phyloP scores from a whole-genome alignment of 2,797 vertebrate species.

The Leptodactylus fallax region DNA sequence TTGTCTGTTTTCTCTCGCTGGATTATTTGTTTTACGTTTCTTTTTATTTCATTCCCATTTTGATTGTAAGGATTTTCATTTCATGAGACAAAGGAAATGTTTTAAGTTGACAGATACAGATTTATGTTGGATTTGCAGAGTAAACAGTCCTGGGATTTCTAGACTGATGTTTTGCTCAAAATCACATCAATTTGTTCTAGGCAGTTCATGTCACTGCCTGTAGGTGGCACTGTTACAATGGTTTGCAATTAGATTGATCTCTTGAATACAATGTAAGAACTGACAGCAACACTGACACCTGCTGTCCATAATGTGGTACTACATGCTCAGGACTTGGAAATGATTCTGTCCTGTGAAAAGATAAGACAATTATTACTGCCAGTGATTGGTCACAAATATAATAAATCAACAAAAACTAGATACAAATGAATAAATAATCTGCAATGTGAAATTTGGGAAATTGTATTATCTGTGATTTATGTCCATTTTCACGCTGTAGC shows the following conservation, averaged over 20 bases:
- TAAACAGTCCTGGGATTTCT: background rate
- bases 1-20: conserved; percentile 1
- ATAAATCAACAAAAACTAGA: background rate
- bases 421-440: no score
- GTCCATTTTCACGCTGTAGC: no score
- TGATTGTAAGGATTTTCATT: conserved; percentile 13
- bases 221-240: conserved; percentile 17
- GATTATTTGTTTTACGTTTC: conserved; percentile 39
- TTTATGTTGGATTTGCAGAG: background rate
- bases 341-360: no score
- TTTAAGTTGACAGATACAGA: conserved; percentile 16
- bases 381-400: background rate
- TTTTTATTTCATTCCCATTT: background rate
- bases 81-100: background rate
- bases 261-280: background rate
- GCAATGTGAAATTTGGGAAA: no score
- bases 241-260: background rate
- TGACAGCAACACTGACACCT: conserved; percentile 15
- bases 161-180: background rate
- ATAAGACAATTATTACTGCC: background rate
- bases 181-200: background rate
- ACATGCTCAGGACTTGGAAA: background rate
- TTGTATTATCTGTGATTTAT: no score
- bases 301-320: background rate
- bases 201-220: background rate